Evolutionary conservation across 2,113 vertebrate species (phyloP).

Genomic region (Tricholaema leucomelas): DNA sequence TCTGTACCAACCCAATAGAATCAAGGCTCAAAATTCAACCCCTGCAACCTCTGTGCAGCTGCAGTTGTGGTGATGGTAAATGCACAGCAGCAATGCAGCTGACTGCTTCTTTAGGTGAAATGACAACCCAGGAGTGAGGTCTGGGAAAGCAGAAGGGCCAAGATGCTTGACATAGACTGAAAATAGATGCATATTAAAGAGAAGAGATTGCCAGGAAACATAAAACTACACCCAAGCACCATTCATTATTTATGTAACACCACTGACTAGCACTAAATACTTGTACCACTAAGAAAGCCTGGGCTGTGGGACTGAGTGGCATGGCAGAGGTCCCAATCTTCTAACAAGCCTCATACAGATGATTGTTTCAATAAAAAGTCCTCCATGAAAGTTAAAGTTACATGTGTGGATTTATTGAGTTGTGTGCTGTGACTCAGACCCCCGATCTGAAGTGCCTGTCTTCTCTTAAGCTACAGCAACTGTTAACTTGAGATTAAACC

Average conservation of each 20-base stretch:
- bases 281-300: background rate
- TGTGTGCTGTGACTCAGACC: background rate
- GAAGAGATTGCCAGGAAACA: background rate
- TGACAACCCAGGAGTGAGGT: background rate
- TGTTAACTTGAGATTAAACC: background rate
- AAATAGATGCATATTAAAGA: background rate
- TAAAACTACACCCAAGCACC: background rate
- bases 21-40: background rate
- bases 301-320: background rate
- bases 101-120: background rate
- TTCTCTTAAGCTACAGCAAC: background rate
- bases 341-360: too few relatives aligned
- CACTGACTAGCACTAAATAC: background rate
- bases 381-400: background rate
- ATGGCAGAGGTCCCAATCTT: background rate
- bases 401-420: background rate
- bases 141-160: background rate
- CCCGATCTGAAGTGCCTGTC: background rate
- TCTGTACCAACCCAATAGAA: background rate
- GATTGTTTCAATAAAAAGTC: too few relatives aligned
- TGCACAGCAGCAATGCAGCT: background rate
- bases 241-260: background rate
- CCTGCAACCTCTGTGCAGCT: background rate
- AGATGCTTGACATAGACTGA: background rate
- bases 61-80: background rate